These are phyloP conservation scores for Protonemura montana DNA, from an alignment of 2,888 invertebrate species.

Conservation along the genomic window DNA sequence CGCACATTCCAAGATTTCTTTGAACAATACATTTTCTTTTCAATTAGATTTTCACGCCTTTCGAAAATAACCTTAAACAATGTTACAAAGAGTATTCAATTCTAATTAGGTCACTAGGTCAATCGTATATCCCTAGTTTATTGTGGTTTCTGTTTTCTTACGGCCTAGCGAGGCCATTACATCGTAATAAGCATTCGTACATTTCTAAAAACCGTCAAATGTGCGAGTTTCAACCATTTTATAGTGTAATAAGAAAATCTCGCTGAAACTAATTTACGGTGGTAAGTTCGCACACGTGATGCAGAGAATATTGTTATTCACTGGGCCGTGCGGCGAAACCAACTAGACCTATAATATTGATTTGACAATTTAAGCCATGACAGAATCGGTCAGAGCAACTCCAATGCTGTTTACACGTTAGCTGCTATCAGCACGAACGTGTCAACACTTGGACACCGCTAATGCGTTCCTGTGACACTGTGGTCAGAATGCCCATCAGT, in stretches of 20 bases:
- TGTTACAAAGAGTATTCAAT: neutral
- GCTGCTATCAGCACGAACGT: neutral
- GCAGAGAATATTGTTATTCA: neutral
- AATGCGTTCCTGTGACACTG: neutral
- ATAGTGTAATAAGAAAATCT: neutral
- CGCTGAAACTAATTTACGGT: neutral
- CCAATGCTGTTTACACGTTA: neutral
- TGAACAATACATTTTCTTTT: neutral
- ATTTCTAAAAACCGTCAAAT: neutral
- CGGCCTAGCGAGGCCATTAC: neutral
- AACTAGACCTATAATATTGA: too few relatives aligned
- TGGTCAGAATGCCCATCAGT: neutral
- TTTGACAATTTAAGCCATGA: neutral
- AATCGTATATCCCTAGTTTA: neutral
- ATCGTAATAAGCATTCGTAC: neutral
- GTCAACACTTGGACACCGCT: neutral
- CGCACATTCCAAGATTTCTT: neutral
- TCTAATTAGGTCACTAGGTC: neutral
- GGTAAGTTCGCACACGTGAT: neutral
- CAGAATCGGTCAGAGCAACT: neutral
- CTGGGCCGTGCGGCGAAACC: neutral
- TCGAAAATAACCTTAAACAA: neutral
- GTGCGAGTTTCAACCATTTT: neutral
- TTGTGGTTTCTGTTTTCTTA: neutral
- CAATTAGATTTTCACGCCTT: neutral